Evolutionary conservation across 1,140 invertebrate genomes (phyloP).

Genomic region (Arctopsyche grandis): DNA sequence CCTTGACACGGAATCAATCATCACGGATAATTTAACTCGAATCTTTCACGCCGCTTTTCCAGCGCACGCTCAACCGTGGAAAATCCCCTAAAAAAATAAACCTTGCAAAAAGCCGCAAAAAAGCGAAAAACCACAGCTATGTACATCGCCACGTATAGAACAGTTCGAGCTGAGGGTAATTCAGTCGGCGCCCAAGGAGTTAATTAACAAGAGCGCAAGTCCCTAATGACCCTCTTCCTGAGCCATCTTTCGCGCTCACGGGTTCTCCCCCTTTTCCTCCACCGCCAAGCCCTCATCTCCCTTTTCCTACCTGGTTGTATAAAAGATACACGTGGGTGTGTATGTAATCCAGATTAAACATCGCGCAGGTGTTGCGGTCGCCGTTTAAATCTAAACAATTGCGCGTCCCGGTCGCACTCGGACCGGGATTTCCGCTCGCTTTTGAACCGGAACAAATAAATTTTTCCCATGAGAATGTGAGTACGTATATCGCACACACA

Average conservation of each 20-base stretch:
- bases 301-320: background rate
- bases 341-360: conserved; percentile 33
- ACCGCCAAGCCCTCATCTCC: background rate
- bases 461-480: background rate
- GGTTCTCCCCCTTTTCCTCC: background rate
- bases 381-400: conserved; percentile 35
- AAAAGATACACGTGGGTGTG: background rate
- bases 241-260: conserved; percentile 1
- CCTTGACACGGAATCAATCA: conserved; percentile 19
- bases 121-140: background rate
- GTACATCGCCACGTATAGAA: conserved; percentile 1
- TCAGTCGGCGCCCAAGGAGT: conserved; percentile 36
- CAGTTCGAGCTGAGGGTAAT: conserved; percentile 29
- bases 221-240: conserved; percentile 25
- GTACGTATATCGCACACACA: too few relatives aligned
- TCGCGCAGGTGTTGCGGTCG: conserved; percentile 28
- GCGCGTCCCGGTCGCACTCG: background rate
- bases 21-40: conserved; percentile 17
- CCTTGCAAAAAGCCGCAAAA: background rate
- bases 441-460: background rate
- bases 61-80: background rate
- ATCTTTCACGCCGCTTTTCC: conserved; percentile 4
- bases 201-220: conserved; percentile 38
- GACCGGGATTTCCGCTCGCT: background rate
- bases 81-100: background rate